Percentiles rank a stretch among this genome's conserved stretches.
Evolutionary conservation across 2,113 vertebrate genomes (phyloP).

Genomic region (Clupea harengus): DNA sequence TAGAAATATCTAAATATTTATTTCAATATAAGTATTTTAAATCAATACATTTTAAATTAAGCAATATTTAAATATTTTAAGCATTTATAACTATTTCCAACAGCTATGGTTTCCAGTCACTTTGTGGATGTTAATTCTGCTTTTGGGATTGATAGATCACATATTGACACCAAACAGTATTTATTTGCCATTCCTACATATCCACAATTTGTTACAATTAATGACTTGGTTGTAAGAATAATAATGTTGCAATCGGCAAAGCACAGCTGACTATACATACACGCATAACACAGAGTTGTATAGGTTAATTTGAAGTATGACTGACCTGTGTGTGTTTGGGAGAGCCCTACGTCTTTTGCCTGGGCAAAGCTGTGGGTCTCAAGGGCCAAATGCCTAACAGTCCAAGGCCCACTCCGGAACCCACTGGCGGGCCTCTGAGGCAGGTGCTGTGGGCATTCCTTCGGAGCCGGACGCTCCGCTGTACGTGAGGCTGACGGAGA

Average conservation of each 20-base stretch:
- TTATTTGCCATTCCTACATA: neutral
- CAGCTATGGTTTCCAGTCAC: neutral
- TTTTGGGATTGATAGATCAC: neutral
- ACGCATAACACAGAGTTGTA: neutral
- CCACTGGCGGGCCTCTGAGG: conserved; percentile 57
- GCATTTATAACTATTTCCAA: neutral
- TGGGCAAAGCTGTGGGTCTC: conserved; percentile 10
- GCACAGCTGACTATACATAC: neutral
- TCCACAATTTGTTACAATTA: neutral
- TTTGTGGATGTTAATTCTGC: no score
- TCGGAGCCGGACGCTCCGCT: conserved; percentile 63
- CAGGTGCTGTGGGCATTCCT: conserved; percentile 64
- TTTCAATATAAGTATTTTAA: neutral
- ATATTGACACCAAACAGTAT: neutral
- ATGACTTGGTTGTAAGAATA: neutral
- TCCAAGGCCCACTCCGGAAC: conserved; percentile 68
- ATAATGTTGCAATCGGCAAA: neutral
- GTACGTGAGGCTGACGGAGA: conserved; percentile 54
- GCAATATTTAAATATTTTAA: neutral
- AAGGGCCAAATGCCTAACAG: conserved; percentile 65
- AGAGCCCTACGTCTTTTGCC: conserved; percentile 1
- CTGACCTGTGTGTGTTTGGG: conserved; percentile 39
- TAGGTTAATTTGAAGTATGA: neutral
- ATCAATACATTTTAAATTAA: neutral
- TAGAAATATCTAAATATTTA: neutral